Conservation (phyloP, 2,113 vertebrate genomes). For the Castor canadensis region DNA sequence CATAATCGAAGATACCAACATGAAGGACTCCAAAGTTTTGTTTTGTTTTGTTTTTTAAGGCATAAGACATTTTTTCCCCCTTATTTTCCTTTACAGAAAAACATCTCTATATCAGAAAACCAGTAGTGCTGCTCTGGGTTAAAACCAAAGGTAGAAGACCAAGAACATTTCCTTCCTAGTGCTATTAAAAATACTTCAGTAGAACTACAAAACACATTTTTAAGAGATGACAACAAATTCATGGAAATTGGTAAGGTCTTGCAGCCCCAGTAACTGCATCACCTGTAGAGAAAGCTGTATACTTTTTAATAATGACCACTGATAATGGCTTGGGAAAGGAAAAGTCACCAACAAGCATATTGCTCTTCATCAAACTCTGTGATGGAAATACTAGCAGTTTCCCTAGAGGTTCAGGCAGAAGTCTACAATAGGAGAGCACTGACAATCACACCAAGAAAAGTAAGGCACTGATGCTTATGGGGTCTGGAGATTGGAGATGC, state of each 20-base stretch:
- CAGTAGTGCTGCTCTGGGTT: background rate
- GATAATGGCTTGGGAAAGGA: background rate
- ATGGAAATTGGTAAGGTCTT: background rate
- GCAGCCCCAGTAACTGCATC: background rate
- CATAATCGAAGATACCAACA: background rate
- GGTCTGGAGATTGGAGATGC: background rate
- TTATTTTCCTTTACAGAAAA: conserved; percentile 15
- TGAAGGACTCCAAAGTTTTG: background rate
- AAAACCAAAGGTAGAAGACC: background rate
- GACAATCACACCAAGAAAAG: background rate
- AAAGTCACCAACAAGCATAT: background rate
- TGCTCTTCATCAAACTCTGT: background rate
- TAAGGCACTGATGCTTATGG: background rate
- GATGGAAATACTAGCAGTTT: conserved; percentile 16
- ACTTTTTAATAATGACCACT: background rate
- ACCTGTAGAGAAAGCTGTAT: conserved; percentile 2
- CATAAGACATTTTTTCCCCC: background rate
- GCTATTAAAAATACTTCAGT: background rate
- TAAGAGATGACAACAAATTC: background rate
- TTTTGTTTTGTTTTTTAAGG: background rate
- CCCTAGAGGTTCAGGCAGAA: background rate
- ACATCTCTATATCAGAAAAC: background rate
- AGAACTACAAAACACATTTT: background rate
- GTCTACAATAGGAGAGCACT: background rate
- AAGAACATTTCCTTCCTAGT: background rate